A percentile compares a stretch with the other conserved stretches of the same genome.
Conservation (phyloP, 2,888 invertebrate genomes). For the Calameuta idolon region DNA sequence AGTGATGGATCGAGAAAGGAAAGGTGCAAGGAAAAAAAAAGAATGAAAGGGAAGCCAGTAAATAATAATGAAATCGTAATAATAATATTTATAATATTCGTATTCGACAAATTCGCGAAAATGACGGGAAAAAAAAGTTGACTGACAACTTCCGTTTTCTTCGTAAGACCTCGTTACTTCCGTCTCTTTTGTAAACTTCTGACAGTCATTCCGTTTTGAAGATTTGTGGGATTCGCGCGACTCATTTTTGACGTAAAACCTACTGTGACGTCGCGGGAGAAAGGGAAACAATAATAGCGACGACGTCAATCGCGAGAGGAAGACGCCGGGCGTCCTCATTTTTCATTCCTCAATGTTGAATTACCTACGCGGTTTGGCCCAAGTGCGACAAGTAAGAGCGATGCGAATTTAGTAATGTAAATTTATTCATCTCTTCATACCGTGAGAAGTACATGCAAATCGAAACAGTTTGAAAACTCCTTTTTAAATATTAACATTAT, state of each 20-base stretch:
- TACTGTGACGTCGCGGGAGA: neutral
- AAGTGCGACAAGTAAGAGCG: constrained; percentile 11
- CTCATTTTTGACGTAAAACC: neutral
- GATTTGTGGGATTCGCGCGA: neutral
- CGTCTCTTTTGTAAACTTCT: neutral
- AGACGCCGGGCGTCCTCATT: neutral
- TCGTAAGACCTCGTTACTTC: no score
- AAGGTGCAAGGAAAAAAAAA: neutral
- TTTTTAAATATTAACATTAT: constrained; percentile 28
- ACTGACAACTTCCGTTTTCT: neutral
- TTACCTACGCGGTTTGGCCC: neutral
- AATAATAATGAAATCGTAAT: neutral
- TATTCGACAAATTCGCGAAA: neutral
- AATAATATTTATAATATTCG: neutral
- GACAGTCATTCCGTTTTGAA: neutral
- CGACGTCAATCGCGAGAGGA: neutral
- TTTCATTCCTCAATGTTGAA: neutral
- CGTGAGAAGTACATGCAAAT: constrained; percentile 28
- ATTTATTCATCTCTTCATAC: constrained; percentile 30
- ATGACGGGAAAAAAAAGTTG: neutral
- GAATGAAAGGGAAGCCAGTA: neutral
- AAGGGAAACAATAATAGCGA: neutral
- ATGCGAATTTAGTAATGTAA: constrained; percentile 23
- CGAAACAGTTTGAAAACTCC: constrained; percentile 30
- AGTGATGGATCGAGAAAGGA: neutral